A percentile compares a stretch with the other conserved stretches of the same genome.
Conservation (phyloP, 64 coral and sea anemone species). For the Pachyseris speciosa region DNA sequence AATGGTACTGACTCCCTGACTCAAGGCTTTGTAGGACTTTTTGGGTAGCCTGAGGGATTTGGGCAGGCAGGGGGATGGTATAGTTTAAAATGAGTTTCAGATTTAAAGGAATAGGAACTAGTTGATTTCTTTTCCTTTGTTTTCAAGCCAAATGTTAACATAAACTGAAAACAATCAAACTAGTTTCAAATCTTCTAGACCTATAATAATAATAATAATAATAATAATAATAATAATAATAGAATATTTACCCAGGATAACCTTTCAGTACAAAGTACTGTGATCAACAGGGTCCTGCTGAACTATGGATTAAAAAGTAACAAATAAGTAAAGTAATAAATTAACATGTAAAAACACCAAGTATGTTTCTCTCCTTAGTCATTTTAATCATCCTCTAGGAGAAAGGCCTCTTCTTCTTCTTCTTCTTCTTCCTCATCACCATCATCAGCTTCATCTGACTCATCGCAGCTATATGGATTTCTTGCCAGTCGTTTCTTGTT, state of each 20-base stretch:
- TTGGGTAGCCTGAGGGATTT: no score
- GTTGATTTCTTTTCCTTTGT: not conserved
- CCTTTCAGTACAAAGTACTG: no score
- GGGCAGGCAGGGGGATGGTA: no score
- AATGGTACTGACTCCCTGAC: no score
- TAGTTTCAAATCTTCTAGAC: not conserved
- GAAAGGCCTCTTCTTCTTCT: conserved; percentile 8
- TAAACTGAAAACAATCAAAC: not conserved
- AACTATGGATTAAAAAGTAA: no score
- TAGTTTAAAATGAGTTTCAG: not conserved
- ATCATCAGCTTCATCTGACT: conserved; percentile 12
- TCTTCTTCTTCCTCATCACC: conserved; percentile 6
- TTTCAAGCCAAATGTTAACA: not conserved
- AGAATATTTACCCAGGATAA: no score
- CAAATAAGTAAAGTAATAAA: no score
- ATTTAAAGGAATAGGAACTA: not conserved
- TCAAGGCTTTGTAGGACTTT: no score
- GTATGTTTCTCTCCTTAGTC: not conserved
- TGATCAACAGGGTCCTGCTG: no score
- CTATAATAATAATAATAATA: not conserved
- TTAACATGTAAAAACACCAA: not conserved
- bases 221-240: no score
- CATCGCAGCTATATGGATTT: not conserved
- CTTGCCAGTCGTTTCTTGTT: conserved; percentile 26
- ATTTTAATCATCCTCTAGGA: conserved; percentile 1